Evolutionary conservation across 2,113 vertebrate species (phyloP).

Genomic region (Thalassarche chlororhynchos): DNA sequence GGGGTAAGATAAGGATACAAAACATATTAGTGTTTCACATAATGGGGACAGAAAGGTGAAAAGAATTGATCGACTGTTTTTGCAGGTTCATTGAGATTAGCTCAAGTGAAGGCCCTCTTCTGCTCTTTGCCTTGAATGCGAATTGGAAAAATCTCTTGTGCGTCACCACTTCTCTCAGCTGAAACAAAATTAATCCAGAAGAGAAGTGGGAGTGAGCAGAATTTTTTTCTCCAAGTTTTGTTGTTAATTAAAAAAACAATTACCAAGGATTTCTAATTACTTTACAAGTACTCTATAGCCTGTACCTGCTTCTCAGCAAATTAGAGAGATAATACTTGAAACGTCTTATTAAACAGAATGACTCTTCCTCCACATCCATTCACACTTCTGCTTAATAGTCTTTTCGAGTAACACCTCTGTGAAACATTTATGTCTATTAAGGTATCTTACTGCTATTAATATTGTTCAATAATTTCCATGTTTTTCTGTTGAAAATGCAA

Average conservation of each 20-base stretch:
- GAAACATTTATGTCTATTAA: conserved; percentile 55
- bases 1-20: not conserved
- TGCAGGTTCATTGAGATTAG: not conserved
- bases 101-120: not conserved
- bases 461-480: conserved; percentile 3
- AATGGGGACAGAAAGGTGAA: not conserved
- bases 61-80: not conserved
- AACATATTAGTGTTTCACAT: not conserved
- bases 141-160: conserved; percentile 48
- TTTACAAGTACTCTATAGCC: conserved; percentile 61
- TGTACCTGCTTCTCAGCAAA: conserved; percentile 63
- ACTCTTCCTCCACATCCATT: conserved; percentile 42
- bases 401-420: conserved; percentile 42
- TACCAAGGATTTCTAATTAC: conserved; percentile 72
- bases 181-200: conserved; percentile 69
- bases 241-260: conserved; percentile 78
- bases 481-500: not conserved
- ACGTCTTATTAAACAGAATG: conserved; percentile 69
- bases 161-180: conserved; percentile 8
- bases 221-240: conserved; percentile 49
- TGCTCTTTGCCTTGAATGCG: not conserved
- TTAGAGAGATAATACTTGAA: conserved; percentile 66
- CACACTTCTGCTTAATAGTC: conserved; percentile 44
- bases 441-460: conserved; percentile 35
- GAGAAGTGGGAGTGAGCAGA: conserved; percentile 32